These are phyloP conservation scores for Caenorhabditis brenneri DNA, from an alignment of 1,140 invertebrate genomes.

Conservation along the genomic window DNA sequence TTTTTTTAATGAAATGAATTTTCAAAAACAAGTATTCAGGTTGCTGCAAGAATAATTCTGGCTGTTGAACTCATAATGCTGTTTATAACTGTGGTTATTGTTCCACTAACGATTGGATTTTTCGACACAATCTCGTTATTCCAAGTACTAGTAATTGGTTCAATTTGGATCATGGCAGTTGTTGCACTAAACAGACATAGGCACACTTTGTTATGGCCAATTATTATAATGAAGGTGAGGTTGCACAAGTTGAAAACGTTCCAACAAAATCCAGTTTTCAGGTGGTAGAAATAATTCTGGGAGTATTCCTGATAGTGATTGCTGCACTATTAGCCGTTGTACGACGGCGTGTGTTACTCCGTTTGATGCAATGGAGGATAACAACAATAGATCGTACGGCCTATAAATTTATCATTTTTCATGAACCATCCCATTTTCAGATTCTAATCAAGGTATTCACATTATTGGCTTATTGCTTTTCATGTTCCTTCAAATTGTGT, in stretches of 20 bases:
- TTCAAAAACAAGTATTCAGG: background rate
- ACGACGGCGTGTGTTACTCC: background rate
- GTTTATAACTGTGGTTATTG: constrained; percentile 16
- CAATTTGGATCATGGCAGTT: constrained; percentile 1
- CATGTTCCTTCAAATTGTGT: constrained; percentile 39
- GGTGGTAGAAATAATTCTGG: background rate
- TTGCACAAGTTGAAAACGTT: background rate
- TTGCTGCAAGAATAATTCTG: background rate
- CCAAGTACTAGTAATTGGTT: constrained; percentile 12
- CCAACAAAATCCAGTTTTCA: background rate
- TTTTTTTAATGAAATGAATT: background rate
- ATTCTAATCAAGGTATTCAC: constrained; percentile 32
- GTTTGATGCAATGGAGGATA: constrained; percentile 31
- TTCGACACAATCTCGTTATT: constrained; percentile 26
- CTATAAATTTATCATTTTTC: background rate
- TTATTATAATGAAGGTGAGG: background rate
- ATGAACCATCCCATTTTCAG: background rate
- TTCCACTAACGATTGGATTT: constrained; percentile 11
- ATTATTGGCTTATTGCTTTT: constrained; percentile 38
- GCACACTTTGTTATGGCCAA: constrained; percentile 13
- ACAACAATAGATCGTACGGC: constrained; percentile 21
- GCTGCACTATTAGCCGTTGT: constrained; percentile 23
- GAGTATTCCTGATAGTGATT: constrained; percentile 19
- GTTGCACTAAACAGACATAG: background rate
- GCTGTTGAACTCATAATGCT: background rate